Percentiles rank a stretch among this genome's conserved stretches.
Evolutionary conservation across 2,797 vertebrate genomes (phyloP).

Genomic region (Muscicapa comitata): DNA sequence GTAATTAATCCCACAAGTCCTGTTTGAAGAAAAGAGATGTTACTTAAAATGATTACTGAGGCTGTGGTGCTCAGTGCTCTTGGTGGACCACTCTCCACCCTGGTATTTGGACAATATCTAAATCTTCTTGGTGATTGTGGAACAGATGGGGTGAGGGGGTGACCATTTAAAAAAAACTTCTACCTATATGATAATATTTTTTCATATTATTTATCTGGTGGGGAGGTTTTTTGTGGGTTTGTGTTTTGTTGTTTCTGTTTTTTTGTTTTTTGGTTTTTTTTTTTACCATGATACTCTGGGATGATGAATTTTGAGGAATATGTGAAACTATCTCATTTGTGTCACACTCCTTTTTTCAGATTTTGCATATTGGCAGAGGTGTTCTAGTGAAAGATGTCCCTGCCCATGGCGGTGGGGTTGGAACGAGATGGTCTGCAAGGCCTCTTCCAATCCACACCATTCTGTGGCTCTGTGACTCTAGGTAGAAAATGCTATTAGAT

Average conservation of each 20-base stretch:
- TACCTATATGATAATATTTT: not conserved
- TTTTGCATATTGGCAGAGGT: not conserved
- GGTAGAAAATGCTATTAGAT: not conserved
- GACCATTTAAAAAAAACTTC: not conserved
- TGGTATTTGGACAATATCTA: not conserved
- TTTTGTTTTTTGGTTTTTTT: not conserved
- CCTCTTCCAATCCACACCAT: not conserved
- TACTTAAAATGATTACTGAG: not conserved
- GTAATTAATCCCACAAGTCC: not conserved
- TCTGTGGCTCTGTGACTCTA: not conserved
- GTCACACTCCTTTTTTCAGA: not conserved
- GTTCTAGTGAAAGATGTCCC: not conserved
- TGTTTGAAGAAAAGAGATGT: not conserved
- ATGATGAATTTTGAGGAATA: not conserved
- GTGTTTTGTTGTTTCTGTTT: too few relatives aligned
- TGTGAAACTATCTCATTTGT: not conserved
- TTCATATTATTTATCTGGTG: not conserved
- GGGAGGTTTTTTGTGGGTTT: too few relatives aligned
- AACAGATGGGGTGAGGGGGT: accelerated
- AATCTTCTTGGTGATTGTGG: not conserved
- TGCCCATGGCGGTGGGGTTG: not conserved
- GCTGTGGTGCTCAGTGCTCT: not conserved
- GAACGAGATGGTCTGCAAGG: not conserved
- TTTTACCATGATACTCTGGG: not conserved
- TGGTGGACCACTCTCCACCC: not conserved